phyloP scores from a whole-genome alignment of 1,140 invertebrate genomes.

The Microvelia longipes region DNA sequence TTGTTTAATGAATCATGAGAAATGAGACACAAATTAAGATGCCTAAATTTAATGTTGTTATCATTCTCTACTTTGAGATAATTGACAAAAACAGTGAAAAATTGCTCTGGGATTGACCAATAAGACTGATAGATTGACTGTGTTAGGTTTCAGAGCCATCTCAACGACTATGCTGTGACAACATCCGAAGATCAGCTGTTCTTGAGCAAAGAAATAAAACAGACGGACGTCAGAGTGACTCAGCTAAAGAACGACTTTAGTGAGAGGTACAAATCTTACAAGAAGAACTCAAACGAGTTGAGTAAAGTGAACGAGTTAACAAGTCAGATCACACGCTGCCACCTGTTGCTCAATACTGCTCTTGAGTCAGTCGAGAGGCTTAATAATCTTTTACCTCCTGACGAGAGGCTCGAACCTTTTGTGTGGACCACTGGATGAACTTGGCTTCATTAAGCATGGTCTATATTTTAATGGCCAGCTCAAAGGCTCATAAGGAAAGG shows the following conservation, averaged over 20 bases:
- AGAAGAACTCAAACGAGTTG: constrained; percentile 69
- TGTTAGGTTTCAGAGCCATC: constrained; percentile 57
- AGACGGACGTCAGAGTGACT: constrained; percentile 38
- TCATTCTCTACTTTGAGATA: too few species aligned
- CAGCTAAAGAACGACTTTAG: constrained; percentile 45
- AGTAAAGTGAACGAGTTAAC: constrained; percentile 60
- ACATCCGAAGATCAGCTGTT: constrained; percentile 56
- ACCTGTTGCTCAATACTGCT: constrained; percentile 66
- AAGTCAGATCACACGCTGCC: constrained; percentile 62
- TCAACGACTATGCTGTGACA: constrained; percentile 50
- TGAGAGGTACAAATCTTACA: constrained; percentile 68
- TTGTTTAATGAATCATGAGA: too few species aligned
- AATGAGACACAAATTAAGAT: too few species aligned
- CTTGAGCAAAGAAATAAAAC: constrained; percentile 51
- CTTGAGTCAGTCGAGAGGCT: constrained; percentile 68
- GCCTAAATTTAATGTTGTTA: too few species aligned
- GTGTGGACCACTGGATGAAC: constrained; percentile 63
- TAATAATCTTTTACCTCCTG: constrained; percentile 66
- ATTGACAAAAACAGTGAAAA: too few species aligned
- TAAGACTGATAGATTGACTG: too few species aligned
- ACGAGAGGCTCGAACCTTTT: constrained; percentile 75
- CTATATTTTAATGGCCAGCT: too few species aligned
- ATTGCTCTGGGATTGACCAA: too few species aligned
- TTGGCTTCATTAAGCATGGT: too few species aligned
- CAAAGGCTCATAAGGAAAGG: too few species aligned